Evolutionary conservation across 2,113 vertebrate genomes (phyloP), one percentile per base, ranked within the genome.

Genomic region (Dicrurus megarhynchus): DNA sequence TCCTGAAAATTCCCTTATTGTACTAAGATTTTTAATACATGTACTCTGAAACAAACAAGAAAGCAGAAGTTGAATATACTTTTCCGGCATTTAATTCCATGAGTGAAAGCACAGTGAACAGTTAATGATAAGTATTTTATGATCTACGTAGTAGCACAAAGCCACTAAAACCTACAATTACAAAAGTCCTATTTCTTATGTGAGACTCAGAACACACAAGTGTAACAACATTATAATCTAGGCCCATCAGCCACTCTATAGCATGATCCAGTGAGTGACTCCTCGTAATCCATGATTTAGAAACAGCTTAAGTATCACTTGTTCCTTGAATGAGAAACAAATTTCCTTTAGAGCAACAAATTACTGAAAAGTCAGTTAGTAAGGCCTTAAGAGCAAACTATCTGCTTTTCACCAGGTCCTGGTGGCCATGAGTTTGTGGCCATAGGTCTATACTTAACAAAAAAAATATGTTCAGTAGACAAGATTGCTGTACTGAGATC

Each of bases 251-350:
- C 14, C 53, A 33, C 30, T 53, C 61, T 39, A 7, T 0, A 65
- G 61, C 50, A 76, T 0, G 3, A 59, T 28, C 21, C 53, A 69
- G 1, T 2, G 41, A 46, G 21, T 37, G 32, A 50, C 47, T 70
- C 35, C 59, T 49, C 8, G 0, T 55, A 46, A 70, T 10, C 11
- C 0, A 0, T n/a, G 37, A 56, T 46, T 83, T 84, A 69, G 61
- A 83, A 90, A 53, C 17, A 88, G 14, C n/a, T 52, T 22, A 73
- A 75, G 22, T 33, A 44, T n/a, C 1, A 3, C 41, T 71, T 60
- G 16, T 33, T 79, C 28, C 75, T 73, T 39, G 26, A 79, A 64
- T 7, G 39, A n/a, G n/a, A n/a, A n/a, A n/a, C n/a, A n/a, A n/a
- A n/a, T n/a, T n/a, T n/a, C n/a, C 8, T 11, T 73, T 39, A 49